Base-by-base conservation (phyloP, 1,140 invertebrate species). In the Drosophila lacertosa region DNA sequence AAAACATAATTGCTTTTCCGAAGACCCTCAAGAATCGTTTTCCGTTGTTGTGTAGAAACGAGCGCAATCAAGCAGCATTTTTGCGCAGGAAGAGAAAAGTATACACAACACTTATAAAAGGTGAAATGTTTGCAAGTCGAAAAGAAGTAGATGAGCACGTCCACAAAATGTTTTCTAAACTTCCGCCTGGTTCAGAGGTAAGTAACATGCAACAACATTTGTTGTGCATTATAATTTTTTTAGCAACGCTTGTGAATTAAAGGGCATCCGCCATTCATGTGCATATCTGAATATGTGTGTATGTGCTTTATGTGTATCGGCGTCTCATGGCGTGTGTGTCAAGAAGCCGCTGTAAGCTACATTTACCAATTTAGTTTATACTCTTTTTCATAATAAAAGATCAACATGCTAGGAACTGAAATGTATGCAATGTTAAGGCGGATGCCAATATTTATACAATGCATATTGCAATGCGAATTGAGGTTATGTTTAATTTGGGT, bases 171-270 rank as follows among this genome's bases (percentile, higher is more conserved):
- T 13, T 86, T 33, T 45, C 18, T 7, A 88, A 81, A 40, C 2
- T 88, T 2, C 74, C 57, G 32, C 57, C 40, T 22, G 81, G 81
- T 10, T 55, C 35, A 5, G 77, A 88, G 77, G 81, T 86, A 65
- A 51, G 67, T 65, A 29, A 22, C 7, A 42, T 57, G n/a, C 44
- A 32, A 11, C 10, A 50, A 1, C 26, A 65, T 44, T 33, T 20
- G 7, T 15, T n/a, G 22, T 66, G 47, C 53, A 75, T 57, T 22
- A 48, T 35, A 64, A 67, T 70, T 69, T 54, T 32, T 32, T 44
- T 75, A 70, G 58, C 54, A 58, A 71, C 68, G 74, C 69, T 84
- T 86, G 81, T 82, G 81, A 86, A 86, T 86, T 86, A 50, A 53
- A 44, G 39, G 62, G 64, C 48, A 77, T 62, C 77, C 58, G 65